phyloP scores from a whole-genome alignment of 2,113 vertebrate species.

The Bambusicola thoracicus region DNA sequence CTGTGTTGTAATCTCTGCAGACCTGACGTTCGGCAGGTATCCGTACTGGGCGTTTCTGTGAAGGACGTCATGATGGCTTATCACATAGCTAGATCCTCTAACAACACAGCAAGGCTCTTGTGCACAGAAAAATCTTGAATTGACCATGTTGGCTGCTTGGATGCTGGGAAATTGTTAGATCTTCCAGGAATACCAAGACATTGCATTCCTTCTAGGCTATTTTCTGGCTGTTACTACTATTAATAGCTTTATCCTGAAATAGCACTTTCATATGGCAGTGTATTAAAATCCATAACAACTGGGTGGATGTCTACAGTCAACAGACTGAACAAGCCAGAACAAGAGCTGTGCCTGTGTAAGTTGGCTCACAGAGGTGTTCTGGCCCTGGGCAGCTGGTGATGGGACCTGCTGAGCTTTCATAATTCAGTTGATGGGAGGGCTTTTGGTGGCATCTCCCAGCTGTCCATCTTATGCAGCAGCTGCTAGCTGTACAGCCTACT shows the following conservation, averaged over 20 bases:
- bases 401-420: not conserved
- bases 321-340: not conserved
- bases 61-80: not conserved
- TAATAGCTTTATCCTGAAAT: conserved; percentile 62
- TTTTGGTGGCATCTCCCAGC: not conserved
- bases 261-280: conserved; percentile 49
- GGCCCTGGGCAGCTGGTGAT: not conserved
- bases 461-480: not conserved
- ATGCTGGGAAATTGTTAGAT: not conserved
- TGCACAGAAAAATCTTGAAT: not conserved
- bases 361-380: conserved; percentile 34
- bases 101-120: not conserved
- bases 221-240: conserved; percentile 55
- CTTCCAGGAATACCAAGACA: conserved; percentile 52
- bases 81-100: not conserved
- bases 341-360: not conserved
- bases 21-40: not conserved
- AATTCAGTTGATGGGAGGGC: not conserved
- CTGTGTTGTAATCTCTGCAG: not conserved
- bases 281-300: conserved; percentile 58
- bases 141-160: not conserved
- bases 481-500: rapidly evolving
- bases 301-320: conserved; percentile 48
- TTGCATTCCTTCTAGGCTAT: conserved; percentile 50
- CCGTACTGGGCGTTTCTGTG: not conserved